Conservation (phyloP, 2,113 vertebrate genomes). For the Aleadryas rufinucha region DNA sequence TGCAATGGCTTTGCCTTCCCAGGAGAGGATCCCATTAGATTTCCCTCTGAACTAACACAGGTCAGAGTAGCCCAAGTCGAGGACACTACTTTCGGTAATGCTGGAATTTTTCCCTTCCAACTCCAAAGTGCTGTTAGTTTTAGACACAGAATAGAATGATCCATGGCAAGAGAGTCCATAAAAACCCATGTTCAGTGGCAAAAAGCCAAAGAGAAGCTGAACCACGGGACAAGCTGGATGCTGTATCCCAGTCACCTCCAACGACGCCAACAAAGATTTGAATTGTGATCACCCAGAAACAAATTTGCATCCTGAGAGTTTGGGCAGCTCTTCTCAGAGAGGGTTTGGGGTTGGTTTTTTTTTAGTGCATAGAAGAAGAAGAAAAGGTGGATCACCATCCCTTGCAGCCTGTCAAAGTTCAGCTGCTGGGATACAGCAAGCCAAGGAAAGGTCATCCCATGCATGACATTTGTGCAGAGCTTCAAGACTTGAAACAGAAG, state of each 20-base stretch:
- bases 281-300: neutral
- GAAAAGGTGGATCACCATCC: neutral
- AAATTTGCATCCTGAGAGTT: neutral
- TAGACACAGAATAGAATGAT: neutral
- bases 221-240: neutral
- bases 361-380: neutral
- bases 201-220: neutral
- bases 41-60: neutral
- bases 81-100: neutral
- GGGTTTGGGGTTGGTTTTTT: no score
- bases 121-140: neutral
- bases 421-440: neutral
- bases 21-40: neutral
- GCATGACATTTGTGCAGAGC: neutral
- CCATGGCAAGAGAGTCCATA: neutral
- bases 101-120: neutral
- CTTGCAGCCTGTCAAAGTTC: neutral
- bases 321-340: neutral
- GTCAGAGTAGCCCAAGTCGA: neutral
- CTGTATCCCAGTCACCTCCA: neutral
- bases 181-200: neutral
- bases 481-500: constrained; percentile 23
- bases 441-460: neutral
- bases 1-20: rapidly evolving
- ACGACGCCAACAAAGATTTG: neutral